A percentile compares a stretch with the other conserved stretches of the same genome.
These are phyloP conservation scores for Pandion haliaetus DNA, from an alignment of 2,113 vertebrate species.

Conservation along the genomic window DNA sequence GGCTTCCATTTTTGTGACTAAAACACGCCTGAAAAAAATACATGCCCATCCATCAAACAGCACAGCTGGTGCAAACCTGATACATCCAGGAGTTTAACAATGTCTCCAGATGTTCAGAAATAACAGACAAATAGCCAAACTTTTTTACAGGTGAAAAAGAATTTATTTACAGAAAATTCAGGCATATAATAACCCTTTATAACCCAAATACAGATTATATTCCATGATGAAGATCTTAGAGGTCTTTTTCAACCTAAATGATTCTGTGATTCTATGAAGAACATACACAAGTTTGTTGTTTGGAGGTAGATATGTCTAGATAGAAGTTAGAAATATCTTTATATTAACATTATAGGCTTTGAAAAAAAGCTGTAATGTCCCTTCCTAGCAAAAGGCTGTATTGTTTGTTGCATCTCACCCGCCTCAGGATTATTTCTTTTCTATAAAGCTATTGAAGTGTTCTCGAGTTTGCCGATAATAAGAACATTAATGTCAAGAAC, in stretches of 20 bases:
- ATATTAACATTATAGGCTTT: neutral
- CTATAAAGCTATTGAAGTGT: neutral
- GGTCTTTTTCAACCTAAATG: too few relatives aligned
- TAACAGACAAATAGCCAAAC: neutral
- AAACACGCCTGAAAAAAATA: neutral
- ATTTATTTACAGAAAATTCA: neutral
- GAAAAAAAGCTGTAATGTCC: neutral
- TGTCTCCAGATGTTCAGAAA: neutral
- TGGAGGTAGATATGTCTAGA: neutral
- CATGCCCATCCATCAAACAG: neutral
- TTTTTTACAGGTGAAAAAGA: neutral
- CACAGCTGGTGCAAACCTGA: neutral
- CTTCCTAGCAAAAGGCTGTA: neutral
- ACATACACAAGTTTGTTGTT: neutral
- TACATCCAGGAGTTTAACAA: neutral
- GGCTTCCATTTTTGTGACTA: neutral
- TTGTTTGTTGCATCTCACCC: neutral
- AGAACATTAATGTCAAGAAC: neutral
- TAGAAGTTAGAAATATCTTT: neutral
- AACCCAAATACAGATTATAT: neutral
- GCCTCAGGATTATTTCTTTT: neutral
- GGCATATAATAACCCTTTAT: neutral
- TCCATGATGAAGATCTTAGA: neutral
- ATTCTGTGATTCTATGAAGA: too few relatives aligned
- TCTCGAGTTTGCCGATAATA: neutral